Percentiles rank a stretch among this genome's conserved stretches.
These are phyloP conservation scores for Seira musarum DNA, from an alignment of 2,888 invertebrate genomes.

Conservation along the genomic window DNA sequence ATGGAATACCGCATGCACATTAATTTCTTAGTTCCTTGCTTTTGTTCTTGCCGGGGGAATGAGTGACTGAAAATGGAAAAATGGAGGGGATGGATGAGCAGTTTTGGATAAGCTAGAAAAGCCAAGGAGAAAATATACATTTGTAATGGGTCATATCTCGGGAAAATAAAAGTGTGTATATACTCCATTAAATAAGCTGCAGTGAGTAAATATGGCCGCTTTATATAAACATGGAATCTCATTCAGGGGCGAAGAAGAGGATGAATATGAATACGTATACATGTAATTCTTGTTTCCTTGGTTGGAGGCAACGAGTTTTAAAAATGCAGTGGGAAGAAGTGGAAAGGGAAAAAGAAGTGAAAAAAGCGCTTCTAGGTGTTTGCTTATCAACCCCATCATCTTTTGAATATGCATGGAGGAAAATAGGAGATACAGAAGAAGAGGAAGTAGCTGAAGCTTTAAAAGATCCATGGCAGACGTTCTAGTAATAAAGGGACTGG, in stretches of 20 bases:
- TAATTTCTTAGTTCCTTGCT: conserved; percentile 1
- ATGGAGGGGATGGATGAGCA: conserved; percentile 7
- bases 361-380: conserved; percentile 10
- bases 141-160: conserved; percentile 7
- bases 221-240: conserved; percentile 1
- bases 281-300: background rate
- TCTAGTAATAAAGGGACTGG: background rate
- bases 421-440: background rate
- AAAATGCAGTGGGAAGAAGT: background rate
- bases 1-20: conserved; percentile 19
- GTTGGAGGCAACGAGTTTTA: background rate
- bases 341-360: background rate
- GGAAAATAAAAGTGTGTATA: background rate
- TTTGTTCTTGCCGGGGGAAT: background rate
- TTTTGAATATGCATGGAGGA: background rate
- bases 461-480: too few species aligned
- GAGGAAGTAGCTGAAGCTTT: too few species aligned
- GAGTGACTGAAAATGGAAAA: background rate
- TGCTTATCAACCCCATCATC: conserved; percentile 16
- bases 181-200: conserved; percentile 9
- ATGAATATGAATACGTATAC: background rate
- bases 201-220: background rate
- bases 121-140: background rate
- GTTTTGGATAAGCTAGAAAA: background rate
- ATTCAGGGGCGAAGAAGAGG: background rate